These are phyloP conservation scores for Zapus hudsonius DNA, from an alignment of 2,113 vertebrate genomes.

Conservation along the genomic window DNA sequence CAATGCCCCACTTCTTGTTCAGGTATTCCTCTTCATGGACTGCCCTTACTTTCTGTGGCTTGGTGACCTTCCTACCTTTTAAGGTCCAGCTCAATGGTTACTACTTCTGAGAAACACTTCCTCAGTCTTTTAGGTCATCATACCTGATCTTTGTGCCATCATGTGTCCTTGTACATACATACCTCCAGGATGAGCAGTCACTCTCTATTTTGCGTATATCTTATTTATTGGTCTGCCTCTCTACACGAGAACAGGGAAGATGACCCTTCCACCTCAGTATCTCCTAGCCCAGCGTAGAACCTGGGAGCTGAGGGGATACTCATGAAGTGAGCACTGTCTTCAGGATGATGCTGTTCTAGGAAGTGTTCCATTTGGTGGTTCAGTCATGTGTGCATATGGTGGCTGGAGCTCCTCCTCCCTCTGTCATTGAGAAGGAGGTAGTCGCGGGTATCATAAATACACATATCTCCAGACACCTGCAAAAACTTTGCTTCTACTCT, in stretches of 20 bases:
- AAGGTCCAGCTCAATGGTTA: neutral
- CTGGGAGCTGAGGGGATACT: neutral
- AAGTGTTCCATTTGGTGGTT: neutral
- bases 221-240: neutral
- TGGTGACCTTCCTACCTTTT: neutral
- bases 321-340: neutral
- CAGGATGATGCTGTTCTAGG: neutral
- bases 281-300: neutral
- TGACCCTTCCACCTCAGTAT: neutral
- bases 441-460: too few relatives aligned
- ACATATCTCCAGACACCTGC: neutral
- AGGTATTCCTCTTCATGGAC: too few relatives aligned
- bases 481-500: neutral
- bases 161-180: neutral
- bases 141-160: neutral
- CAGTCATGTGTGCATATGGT: rapidly evolving
- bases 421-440: neutral
- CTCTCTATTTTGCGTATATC: neutral
- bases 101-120: neutral
- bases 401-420: neutral
- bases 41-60: neutral
- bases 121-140: neutral
- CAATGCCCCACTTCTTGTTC: too few relatives aligned
- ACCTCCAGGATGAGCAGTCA: neutral
- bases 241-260: neutral